Base-by-base conservation (phyloP, 2,888 invertebrate species). In the Agrochola litura region DNA sequence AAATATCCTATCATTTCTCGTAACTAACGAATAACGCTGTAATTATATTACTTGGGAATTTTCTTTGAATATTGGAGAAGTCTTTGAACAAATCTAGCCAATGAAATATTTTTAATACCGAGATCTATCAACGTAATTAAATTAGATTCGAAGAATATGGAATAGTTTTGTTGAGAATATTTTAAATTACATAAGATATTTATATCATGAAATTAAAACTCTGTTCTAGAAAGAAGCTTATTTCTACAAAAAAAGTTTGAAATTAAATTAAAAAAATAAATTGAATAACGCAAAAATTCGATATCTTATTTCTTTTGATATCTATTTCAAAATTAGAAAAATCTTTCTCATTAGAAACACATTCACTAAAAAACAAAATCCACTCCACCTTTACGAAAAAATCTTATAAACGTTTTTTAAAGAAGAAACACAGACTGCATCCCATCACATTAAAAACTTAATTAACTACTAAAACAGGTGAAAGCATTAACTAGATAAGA, bases 1-100 rank as follows among this genome's bases (percentile, higher is more conserved):
- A 95, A 94, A 94, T 95, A 95, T 91, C 92, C 86, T 86, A 90
- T 88, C 79, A 87, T 86, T 89, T 86, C 87, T 86, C 81, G 83
- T 89, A 89, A 91, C 86, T 86, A 85, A 87, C 85, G 75, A 83
- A 84, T 72, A 84, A 68, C 43, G 61, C 74, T 74, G 65, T 63
- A 76, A 66, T 72, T 64, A 73, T 64, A 30, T 67, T 67, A 41
- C 0, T 54, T 41, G 9, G 61, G 37, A 25, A 41, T 61, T 73
- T 69, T 73, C 64, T 60, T 46, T 56, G 46, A 81, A 71, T 73
- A 61, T 83, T 46, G 19, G 16, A 16, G 0, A 73, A 41, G 22
- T 56, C 16, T 61, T 72, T 68, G 58, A 65, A 58, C n/a, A 16
- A 30, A 9, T 9, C 5, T 22, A 30, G 8, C 10, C 19, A 46